These are phyloP conservation scores for Epirrita christyi DNA, from an alignment of 2,888 invertebrate species.

Conservation along the genomic window DNA sequence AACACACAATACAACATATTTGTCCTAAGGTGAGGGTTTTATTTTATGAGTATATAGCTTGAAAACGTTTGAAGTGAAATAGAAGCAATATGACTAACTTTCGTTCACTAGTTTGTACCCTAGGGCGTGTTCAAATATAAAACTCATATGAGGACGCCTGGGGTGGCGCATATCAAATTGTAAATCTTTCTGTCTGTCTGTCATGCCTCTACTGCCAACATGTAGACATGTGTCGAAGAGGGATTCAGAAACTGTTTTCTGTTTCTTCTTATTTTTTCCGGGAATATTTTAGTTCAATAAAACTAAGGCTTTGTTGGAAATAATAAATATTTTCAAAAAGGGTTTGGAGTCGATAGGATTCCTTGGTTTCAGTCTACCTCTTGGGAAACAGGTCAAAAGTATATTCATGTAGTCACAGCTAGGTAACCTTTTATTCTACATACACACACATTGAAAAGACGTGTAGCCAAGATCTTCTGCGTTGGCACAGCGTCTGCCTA, in stretches of 20 bases:
- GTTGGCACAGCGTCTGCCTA: not conserved
- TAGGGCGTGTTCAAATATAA: conserved; percentile 33
- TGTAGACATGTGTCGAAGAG: conserved; percentile 19
- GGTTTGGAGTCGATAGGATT: no score
- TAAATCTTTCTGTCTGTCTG: conserved; percentile 35
- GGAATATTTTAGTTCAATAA: not conserved
- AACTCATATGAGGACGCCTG: conserved; percentile 31
- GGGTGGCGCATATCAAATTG: conserved; percentile 39
- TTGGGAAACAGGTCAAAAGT: no score
- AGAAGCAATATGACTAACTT: conserved; percentile 11
- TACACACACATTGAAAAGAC: no score
- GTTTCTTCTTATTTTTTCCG: not conserved
- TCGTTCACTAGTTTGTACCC: conserved; percentile 13
- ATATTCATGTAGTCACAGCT: no score
- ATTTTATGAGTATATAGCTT: no score
- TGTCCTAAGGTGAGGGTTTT: no score
- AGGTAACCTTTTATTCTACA: no score
- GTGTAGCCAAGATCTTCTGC: not conserved
- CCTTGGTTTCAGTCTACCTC: no score
- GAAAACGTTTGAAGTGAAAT: not conserved
- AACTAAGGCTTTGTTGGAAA: not conserved
- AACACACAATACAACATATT: no score
- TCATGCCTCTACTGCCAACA: conserved; percentile 6
- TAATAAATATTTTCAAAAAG: no score
- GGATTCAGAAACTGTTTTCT: not conserved